These are phyloP conservation scores for Pipra filicauda DNA, from an alignment of 2,113 vertebrate species.

Conservation along the genomic window DNA sequence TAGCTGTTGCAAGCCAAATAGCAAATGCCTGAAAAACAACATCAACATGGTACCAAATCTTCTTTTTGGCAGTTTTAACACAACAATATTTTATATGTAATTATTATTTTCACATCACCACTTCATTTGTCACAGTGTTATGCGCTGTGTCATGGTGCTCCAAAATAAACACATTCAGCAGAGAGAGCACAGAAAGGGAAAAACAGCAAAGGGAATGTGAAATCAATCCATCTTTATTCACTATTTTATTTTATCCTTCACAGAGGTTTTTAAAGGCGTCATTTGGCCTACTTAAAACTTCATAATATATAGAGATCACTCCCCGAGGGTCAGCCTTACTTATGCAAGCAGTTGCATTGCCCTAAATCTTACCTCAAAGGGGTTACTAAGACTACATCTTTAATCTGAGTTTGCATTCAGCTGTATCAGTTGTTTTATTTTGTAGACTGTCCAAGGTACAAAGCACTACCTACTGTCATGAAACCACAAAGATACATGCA, in stretches of 20 bases:
- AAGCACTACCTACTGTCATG: background rate
- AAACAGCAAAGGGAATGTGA: background rate
- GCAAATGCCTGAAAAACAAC: background rate
- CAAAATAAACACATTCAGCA: background rate
- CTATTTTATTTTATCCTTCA: background rate
- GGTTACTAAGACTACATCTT: background rate
- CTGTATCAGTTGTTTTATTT: background rate
- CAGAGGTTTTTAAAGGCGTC: background rate
- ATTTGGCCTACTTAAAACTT: constrained; percentile 28
- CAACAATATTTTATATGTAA: background rate
- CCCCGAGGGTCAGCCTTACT: constrained; percentile 16
- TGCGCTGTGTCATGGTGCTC: background rate
- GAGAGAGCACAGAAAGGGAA: background rate
- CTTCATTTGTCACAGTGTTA: background rate
- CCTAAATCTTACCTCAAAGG: constrained; percentile 21
- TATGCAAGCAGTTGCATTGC: background rate
- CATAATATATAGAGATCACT: background rate
- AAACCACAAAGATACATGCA: background rate
- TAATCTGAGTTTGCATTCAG: background rate
- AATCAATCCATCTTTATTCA: background rate
- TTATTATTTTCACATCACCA: constrained; percentile 21
- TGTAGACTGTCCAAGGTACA: background rate
- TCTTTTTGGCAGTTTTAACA: background rate
- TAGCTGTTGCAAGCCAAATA: background rate
- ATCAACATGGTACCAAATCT: background rate